phyloP scores from a whole-genome alignment of 2,888 invertebrate species.

The Nudaria mundana region DNA sequence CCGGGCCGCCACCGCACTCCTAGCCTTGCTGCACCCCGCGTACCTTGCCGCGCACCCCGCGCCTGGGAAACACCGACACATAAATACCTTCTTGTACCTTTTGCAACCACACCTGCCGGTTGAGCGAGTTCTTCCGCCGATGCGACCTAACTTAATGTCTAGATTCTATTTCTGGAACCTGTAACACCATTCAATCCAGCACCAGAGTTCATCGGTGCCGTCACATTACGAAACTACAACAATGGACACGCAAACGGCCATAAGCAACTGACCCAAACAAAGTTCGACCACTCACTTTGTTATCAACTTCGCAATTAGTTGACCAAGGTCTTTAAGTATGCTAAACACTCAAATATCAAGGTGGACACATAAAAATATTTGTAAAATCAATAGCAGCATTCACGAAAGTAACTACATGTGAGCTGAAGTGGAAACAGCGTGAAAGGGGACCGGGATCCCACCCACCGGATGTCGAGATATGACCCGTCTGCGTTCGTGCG shows the following conservation, averaged over 20 bases:
- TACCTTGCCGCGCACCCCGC: constrained; percentile 28
- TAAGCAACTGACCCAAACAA: constrained; percentile 16
- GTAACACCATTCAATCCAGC: constrained; percentile 37
- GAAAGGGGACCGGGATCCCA: constrained; percentile 45
- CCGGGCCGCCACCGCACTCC: constrained; percentile 39
- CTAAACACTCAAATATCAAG: constrained; percentile 1
- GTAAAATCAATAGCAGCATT: constrained; percentile 46
- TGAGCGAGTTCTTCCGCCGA: constrained; percentile 69
- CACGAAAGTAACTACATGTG: constrained; percentile 42
- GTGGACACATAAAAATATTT: constrained; percentile 22
- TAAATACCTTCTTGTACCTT: constrained; percentile 50
- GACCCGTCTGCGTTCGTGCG: constrained; percentile 46
- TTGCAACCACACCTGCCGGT: constrained; percentile 70
- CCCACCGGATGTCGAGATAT: constrained; percentile 63
- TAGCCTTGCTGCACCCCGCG: constrained; percentile 30
- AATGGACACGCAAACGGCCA: constrained; percentile 16
- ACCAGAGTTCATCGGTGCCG: constrained; percentile 11
- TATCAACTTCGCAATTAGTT: constrained; percentile 19
- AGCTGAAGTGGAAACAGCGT: constrained; percentile 46
- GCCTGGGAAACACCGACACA: constrained; percentile 47
- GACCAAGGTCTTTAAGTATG: not conserved
- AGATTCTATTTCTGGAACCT: constrained; percentile 67
- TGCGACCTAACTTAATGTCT: constrained; percentile 62
- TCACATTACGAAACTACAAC: constrained; percentile 16
- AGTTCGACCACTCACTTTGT: constrained; percentile 11